Percentiles rank a stretch among this genome's conserved stretches.
These are phyloP conservation scores for Saxidomus purpurata DNA, from an alignment of 1,140 invertebrate species.

Conservation along the genomic window DNA sequence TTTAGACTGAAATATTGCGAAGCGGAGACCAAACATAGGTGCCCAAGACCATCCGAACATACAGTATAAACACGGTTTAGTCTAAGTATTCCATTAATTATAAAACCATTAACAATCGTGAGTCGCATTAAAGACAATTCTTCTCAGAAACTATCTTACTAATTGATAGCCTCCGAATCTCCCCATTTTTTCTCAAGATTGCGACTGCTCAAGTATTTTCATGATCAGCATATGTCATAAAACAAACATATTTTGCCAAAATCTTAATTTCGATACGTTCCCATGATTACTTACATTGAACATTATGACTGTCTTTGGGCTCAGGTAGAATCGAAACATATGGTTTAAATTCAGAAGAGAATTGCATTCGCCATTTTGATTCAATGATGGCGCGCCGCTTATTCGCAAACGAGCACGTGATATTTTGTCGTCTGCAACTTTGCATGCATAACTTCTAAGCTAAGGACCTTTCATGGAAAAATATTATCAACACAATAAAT, in stretches of 20 bases:
- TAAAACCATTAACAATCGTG: not conserved
- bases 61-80: not conserved
- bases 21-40: too few species aligned
- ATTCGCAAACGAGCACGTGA: slow-evolving; percentile 6
- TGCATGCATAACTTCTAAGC: not conserved
- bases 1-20: too few species aligned
- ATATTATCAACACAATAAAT: not conserved
- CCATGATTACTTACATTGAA: not conserved
- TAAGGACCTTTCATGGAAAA: not conserved
- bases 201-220: not conserved
- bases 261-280: not conserved
- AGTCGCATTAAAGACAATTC: slow-evolving; percentile 10
- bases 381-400: not conserved
- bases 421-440: slow-evolving; percentile 11
- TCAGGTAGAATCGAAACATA: slow-evolving; percentile 5
- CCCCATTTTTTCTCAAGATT: not conserved
- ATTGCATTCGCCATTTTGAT: not conserved
- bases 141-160: not conserved
- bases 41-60: not conserved
- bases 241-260: slow-evolving; percentile 7
- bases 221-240: not conserved
- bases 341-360: not conserved
- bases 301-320: not conserved
- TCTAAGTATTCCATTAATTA: not conserved
- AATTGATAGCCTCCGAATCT: not conserved